phyloP scores from a whole-genome alignment of 1,140 invertebrate genomes.

The Aplysia californica region DNA sequence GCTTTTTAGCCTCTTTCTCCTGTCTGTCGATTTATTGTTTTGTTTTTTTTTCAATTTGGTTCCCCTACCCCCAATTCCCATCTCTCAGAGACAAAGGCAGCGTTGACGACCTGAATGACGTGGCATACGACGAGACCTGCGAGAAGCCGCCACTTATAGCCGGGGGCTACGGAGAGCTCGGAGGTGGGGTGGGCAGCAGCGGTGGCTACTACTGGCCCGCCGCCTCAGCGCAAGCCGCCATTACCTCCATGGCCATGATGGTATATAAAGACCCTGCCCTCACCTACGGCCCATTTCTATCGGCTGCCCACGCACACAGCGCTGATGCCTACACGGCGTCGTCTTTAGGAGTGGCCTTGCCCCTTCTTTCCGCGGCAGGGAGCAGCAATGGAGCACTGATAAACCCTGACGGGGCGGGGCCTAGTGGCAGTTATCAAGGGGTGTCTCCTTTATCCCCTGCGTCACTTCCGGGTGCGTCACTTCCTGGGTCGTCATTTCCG shows the following conservation, averaged over 20 bases:
- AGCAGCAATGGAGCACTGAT: background rate
- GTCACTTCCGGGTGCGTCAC: too few species aligned
- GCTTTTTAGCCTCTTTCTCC: too few species aligned
- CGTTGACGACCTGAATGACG: background rate
- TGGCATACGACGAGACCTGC: background rate
- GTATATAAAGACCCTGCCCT: slow-evolving; percentile 8
- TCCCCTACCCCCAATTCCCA: too few species aligned
- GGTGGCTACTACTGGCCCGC: slow-evolving; percentile 15
- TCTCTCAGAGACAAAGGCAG: background rate
- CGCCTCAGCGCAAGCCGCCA: background rate
- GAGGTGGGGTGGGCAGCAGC: background rate
- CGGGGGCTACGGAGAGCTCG: background rate
- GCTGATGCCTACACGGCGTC: background rate
- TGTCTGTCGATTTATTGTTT: too few species aligned
- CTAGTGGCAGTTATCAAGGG: too few species aligned
- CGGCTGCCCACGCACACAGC: background rate
- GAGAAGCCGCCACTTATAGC: background rate
- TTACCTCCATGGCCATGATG: slow-evolving; percentile 20
- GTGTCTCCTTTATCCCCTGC: too few species aligned
- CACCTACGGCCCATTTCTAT: background rate
- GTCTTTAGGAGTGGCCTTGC: background rate
- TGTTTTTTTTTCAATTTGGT: too few species aligned
- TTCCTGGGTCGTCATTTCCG: too few species aligned
- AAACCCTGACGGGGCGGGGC: too few species aligned
- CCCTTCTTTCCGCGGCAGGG: background rate